Conservation (phyloP, 64 coral and sea anemone species). For the Anthopleura sola region DNA sequence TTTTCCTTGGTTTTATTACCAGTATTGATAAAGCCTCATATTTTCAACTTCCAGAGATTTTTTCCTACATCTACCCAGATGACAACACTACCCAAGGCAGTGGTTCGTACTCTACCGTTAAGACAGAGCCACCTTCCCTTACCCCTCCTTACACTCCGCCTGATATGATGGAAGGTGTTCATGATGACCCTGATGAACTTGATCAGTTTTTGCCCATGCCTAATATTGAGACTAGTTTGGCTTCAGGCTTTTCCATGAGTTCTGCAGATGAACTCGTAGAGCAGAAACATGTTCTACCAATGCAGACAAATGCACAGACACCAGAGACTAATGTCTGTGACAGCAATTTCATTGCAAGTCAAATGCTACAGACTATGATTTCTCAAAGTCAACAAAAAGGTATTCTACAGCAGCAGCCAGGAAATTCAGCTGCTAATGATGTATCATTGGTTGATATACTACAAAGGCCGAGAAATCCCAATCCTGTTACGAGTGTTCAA, state of each 20-base stretch:
- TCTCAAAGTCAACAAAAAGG: slow-evolving; percentile 34
- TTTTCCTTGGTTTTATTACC: too few species aligned
- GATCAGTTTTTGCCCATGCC: background rate
- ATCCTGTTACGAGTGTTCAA: background rate
- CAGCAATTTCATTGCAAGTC: slow-evolving; percentile 3
- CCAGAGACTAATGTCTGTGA: background rate
- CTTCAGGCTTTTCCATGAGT: background rate
- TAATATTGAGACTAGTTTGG: background rate
- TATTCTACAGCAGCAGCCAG: slow-evolving; percentile 6
- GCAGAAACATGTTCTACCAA: background rate
- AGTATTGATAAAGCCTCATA: too few species aligned
- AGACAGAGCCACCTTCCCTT: slow-evolving; percentile 37
- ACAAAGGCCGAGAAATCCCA: background rate
- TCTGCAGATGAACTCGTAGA: background rate
- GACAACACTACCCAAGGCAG: background rate
- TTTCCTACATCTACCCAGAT: slow-evolving; percentile 21
- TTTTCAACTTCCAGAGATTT: slow-evolving; percentile 15
- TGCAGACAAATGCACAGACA: background rate
- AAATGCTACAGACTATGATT: slow-evolving; percentile 50
- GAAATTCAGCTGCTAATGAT: background rate
- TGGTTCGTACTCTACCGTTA: slow-evolving; percentile 8
- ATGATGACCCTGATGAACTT: slow-evolving; percentile 3
- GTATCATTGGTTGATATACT: slow-evolving; percentile 7
- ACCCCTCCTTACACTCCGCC: slow-evolving; percentile 57
- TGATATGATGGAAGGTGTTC: slow-evolving; percentile 29